Percentiles rank a stretch among this genome's conserved stretches.
phyloP scores from a whole-genome alignment of 30 jellyfish, hydroid and myxozoan species.

The Hydractinia symbiolongicarpus region DNA sequence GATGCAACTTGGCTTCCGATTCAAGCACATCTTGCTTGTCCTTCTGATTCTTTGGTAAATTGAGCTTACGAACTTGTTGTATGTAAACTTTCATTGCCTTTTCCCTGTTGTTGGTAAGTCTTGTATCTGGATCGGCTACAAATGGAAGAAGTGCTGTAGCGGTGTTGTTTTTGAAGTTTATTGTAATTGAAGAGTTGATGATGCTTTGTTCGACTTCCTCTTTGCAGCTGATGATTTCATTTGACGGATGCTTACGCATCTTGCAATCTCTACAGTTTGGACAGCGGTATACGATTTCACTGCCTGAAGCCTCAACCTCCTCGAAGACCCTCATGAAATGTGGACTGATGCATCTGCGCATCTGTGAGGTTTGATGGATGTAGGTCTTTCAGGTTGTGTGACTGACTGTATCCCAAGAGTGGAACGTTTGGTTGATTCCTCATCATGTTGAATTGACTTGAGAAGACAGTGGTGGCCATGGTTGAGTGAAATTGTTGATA shows the following conservation, averaged over 20 bases:
- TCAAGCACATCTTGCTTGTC: background rate
- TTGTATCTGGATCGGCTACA: background rate
- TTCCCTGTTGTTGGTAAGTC: background rate
- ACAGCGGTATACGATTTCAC: conserved; percentile 1
- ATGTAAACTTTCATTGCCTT: background rate
- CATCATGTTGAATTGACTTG: background rate
- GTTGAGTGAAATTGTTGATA: conserved; percentile 5
- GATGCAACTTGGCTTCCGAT: conserved; percentile 4
- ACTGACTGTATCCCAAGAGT: background rate
- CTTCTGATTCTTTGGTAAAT: background rate
- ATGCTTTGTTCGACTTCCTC: conserved; percentile 2
- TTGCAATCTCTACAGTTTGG: conserved; percentile 1
- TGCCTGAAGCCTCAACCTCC: conserved; percentile 5
- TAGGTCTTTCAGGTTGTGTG: background rate
- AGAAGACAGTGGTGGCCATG: conserved; percentile 9
- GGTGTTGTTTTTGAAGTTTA: background rate
- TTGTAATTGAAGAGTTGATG: conserved; percentile 1
- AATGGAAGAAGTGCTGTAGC: conserved; percentile 1
- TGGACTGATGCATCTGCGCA: background rate
- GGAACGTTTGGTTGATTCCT: conserved; percentile 4
- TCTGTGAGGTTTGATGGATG: conserved; percentile 2
- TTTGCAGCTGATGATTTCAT: conserved; percentile 3
- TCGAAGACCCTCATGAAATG: conserved; percentile 8
- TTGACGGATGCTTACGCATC: conserved; percentile 4
- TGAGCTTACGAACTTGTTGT: background rate